Evolutionary conservation across 2,797 vertebrate species (phyloP).

Genomic region (Phrynocephalus vlangalii): DNA sequence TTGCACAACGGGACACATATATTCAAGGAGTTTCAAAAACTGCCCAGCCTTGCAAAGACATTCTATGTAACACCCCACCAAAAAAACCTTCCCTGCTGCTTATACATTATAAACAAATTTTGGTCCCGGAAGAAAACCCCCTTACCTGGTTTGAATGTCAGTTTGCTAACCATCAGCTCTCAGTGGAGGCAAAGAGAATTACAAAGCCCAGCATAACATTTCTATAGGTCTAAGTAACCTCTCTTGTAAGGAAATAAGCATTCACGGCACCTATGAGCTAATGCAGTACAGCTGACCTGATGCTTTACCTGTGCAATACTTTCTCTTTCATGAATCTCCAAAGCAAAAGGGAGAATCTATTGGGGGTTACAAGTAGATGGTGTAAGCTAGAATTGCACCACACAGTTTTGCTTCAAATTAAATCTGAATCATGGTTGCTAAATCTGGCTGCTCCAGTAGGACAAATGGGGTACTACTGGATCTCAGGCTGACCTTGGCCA

Average conservation of each 20-base stretch:
- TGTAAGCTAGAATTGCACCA: background rate
- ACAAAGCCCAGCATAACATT: background rate
- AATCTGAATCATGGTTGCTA: too few relatives aligned
- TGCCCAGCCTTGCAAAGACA: background rate
- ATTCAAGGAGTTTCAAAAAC: background rate
- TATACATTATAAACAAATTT: background rate
- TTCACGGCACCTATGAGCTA: background rate
- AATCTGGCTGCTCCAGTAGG: too few relatives aligned
- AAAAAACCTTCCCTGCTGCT: background rate
- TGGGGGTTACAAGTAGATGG: background rate
- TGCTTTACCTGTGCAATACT: background rate
- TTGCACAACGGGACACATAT: background rate
- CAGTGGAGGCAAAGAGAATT: background rate
- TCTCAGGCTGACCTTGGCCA: too few relatives aligned
- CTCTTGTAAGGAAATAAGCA: background rate
- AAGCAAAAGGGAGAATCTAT: background rate
- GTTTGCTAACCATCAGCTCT: background rate
- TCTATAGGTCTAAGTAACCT: background rate
- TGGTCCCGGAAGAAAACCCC: background rate
- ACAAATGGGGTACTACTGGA: too few relatives aligned
- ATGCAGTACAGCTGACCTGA: background rate
- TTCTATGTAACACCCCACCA: background rate
- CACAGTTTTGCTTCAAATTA: background rate
- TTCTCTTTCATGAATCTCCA: background rate
- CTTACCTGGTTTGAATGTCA: constrained; percentile 37